Evolutionary conservation across 2,113 vertebrate genomes (phyloP).

Genomic region (Sphaerodactylus townsendi): DNA sequence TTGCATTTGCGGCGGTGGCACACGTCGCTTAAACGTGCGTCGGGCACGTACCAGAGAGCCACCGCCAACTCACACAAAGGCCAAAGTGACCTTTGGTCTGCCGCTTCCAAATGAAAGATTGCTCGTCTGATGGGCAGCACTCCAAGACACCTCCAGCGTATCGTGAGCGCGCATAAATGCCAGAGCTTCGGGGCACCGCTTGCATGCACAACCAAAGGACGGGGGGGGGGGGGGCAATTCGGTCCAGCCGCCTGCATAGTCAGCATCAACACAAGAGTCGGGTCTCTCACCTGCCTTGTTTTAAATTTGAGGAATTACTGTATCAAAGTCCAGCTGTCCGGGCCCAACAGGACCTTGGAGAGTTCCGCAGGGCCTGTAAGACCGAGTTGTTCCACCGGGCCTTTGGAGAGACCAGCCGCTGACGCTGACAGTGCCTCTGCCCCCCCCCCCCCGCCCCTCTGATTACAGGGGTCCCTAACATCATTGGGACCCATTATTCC

Average conservation of each 20-base stretch:
- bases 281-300: conserved; percentile 42
- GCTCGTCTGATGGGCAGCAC: conserved; percentile 6
- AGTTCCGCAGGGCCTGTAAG: too few species aligned
- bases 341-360: too few species aligned
- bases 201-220: conserved; percentile 35
- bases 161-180: not conserved
- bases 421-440: too few species aligned
- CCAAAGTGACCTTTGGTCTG: not conserved
- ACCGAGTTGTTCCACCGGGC: too few species aligned
- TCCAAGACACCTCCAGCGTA: not conserved
- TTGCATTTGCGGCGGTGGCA: not conserved
- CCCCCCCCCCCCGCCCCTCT: too few species aligned
- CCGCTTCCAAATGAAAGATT: conserved; percentile 31
- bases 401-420: too few species aligned
- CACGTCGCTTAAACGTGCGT: not conserved
- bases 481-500: too few species aligned
- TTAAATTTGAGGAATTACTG: conserved; percentile 41
- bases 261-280: conserved; percentile 52
- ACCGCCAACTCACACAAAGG: conserved; percentile 27
- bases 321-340: too few species aligned
- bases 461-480: too few species aligned
- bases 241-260: conserved; percentile 27
- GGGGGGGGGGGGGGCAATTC: not conserved
- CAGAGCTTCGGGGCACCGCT: conserved; percentile 27
- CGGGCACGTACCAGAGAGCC: not conserved